phyloP scores from a whole-genome alignment of 1,140 invertebrate genomes.

The Caerostris extrusa region DNA sequence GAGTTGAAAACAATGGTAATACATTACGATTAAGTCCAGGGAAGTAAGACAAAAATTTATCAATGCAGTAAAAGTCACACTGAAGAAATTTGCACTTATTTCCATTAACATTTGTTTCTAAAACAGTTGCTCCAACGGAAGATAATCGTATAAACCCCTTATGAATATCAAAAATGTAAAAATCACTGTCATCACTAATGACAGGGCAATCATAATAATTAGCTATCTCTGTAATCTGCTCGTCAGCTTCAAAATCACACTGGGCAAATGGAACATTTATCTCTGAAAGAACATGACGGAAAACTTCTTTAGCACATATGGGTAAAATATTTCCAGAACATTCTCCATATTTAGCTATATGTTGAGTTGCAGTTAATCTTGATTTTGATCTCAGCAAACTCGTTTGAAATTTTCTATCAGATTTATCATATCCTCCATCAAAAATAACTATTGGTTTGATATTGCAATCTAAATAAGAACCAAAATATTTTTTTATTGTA shows the following conservation, averaged over 20 bases:
- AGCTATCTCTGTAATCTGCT: constrained; percentile 90
- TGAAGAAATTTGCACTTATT: constrained; percentile 81
- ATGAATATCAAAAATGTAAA: constrained; percentile 90
- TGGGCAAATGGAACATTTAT: constrained; percentile 86
- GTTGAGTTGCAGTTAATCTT: constrained; percentile 83
- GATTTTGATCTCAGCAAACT: constrained; percentile 85
- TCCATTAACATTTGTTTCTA: constrained; percentile 51
- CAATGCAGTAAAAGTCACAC: constrained; percentile 88
- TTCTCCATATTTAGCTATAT: constrained; percentile 77
- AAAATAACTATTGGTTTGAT: constrained; percentile 90
- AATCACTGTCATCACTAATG: constrained; percentile 94
- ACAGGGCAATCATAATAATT: constrained; percentile 90
- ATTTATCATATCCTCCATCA: constrained; percentile 89
- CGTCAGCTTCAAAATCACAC: constrained; percentile 93
- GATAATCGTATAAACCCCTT: constrained; percentile 89
- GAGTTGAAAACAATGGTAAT: constrained; percentile 89
- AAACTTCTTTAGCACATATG: constrained; percentile 86
- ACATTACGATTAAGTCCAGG: constrained; percentile 85
- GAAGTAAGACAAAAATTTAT: constrained; percentile 87
- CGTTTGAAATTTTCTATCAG: constrained; percentile 88
- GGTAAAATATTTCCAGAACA: constrained; percentile 79
- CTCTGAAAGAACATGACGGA: constrained; percentile 86
- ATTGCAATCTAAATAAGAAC: constrained; percentile 87
- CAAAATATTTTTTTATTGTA: constrained; percentile 87
- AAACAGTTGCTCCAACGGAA: constrained; percentile 83